Conservation (phyloP, 2,888 invertebrate genomes). For the Lochmaea crataegi region DNA sequence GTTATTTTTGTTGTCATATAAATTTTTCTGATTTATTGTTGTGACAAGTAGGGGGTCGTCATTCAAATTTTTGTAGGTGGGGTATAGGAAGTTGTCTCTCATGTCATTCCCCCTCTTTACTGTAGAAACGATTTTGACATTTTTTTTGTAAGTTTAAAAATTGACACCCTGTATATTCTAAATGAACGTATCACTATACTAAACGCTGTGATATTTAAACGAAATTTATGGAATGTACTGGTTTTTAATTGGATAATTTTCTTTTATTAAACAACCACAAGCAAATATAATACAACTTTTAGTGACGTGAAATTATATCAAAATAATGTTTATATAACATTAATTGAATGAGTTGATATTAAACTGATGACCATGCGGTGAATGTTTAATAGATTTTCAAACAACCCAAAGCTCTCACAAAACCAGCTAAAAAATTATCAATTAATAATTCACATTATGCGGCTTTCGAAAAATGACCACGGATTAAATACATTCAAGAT, state of each 20-base stretch:
- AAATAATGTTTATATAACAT: constrained; percentile 36
- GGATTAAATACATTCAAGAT: constrained; percentile 36
- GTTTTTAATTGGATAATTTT: constrained; percentile 3
- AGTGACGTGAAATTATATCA: constrained; percentile 18
- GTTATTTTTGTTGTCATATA: no score
- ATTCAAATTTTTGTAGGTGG: no score
- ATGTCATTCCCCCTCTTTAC: no score
- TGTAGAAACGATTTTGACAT: no score
- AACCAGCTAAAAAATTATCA: constrained; percentile 45
- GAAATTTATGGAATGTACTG: no score
- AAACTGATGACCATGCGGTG: constrained; percentile 35
- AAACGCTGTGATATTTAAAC: no score
- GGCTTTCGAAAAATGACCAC: constrained; percentile 51
- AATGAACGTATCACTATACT: no score
- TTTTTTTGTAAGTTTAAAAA: no score
- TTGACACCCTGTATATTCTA: no score
- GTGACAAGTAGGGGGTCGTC: no score
- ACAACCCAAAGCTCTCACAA: constrained; percentile 21
- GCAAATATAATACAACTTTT: constrained; percentile 18
- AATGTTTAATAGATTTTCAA: constrained; percentile 37
- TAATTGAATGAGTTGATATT: constrained; percentile 36
- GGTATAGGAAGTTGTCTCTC: no score
- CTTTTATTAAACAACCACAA: constrained; percentile 23
- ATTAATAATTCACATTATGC: constrained; percentile 51
- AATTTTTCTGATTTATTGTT: no score